Base-by-base conservation (phyloP, 2,888 invertebrate species). In the Perithous albicinctus region DNA sequence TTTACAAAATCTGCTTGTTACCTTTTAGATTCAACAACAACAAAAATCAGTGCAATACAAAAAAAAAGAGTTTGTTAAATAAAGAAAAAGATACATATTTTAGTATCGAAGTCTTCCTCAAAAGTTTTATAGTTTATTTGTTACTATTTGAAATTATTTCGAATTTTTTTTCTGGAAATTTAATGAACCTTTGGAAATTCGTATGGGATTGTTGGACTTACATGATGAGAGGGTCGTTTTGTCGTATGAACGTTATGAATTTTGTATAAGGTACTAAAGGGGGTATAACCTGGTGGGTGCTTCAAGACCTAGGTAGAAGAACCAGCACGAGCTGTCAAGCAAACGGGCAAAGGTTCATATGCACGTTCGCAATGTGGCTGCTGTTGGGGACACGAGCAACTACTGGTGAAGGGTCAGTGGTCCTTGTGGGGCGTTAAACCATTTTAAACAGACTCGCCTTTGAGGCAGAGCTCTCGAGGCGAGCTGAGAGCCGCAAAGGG, bases 401-500 rank as follows among this genome's bases (percentile, higher is more conserved):
- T 38, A 54, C 70, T 63, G 72, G 72, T 73, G 66, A 78, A 82
- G 77, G 84, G 84, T 82, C 81, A 85, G 81, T 75, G 78, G 82
- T 82, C 78, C 78, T 78, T 72, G 82, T 82, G 78, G 63, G 64
- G 78, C 72, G 78, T 83, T 84, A 80, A 84, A 84, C 79, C 85
- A 80, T 85, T 85, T 86, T 78, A 78, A 86, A 86, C 81, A 83
- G 84, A 79, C 78, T 77, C 84, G 82, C 77, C 87, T 88, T 87
- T 87, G 86, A 86, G 78, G 46, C 67, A 29, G n/a, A n/a, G 75
- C 79, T 70, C 73, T 74, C 75, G 69, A 77, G 64, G 64, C 29
- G 84, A 82, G 83, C n/a, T 82, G 70, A 72, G 80, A 80, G 84
- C 83, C 82, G 85, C 88, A 89, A 88, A 89, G 88, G 87, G 88